Evolutionary conservation across 92 coral and sea anemone species (phyloP), one percentile per base, ranked within the genome.

Genomic region (Muricea muricata): DNA sequence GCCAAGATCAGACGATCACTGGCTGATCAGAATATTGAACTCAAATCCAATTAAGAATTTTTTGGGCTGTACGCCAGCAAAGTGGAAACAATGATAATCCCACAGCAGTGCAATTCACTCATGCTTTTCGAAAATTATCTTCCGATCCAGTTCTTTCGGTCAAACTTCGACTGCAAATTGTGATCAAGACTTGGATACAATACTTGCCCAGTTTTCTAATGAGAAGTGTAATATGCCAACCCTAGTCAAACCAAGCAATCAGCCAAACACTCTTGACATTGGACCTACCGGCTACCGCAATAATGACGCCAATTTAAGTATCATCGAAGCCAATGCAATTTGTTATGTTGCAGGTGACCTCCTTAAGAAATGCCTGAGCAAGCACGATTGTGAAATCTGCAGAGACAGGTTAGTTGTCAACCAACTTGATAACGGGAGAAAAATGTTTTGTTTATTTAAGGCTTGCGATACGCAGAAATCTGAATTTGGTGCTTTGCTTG

Each of bases 271-370:
- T 1, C 25, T 18, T 1, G 63, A 24, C 15, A 55, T n/a, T 17
- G 30, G 11, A 3, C 3, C 63, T 55, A 55, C 30, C n/a, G 63
- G 21, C 11, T 55, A 55, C 25, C 25, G 4, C 11, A 17, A 55
- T 24, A 55, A 55, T 4, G 25, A 55, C 21, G 63, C 21, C 63
- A 17, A 17, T 55, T 4, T 1, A 3, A 17, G 63, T 55, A 4
- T 55, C 5, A 55, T 55, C 21, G 63, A 55, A 55, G 63, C 63
- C 5, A 55, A 55, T 55, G 63, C 30, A 55, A 6, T 17, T 45
- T 6, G 50, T 55, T 55, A 55, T 55, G 63, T n/a, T 25, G 63
- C 63, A 55, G 63, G 63, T 2, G n/a, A 55, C 63, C 63, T 55
- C 1, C 9, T 55, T 2, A 55, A 3, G 3, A 55, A 55, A 55